Evolutionary conservation across 2,888 invertebrate genomes (phyloP).

Genomic region (Dryocosmus kuriphilus): DNA sequence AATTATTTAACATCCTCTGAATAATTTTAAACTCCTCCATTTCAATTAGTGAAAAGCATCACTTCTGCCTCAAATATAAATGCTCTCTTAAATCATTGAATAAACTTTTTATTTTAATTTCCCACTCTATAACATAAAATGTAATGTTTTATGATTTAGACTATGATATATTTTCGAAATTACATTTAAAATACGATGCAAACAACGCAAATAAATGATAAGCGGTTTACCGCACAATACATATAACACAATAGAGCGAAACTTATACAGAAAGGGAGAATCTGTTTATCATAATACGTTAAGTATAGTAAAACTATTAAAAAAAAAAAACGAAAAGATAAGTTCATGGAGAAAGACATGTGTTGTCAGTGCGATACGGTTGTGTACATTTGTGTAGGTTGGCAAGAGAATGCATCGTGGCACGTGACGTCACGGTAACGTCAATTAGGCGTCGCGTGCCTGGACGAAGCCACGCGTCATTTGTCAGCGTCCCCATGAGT

Average conservation of each 20-base stretch:
- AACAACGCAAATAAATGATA: background rate
- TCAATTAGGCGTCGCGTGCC: conserved; percentile 77
- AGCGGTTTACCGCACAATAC: background rate
- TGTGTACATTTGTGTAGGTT: conserved; percentile 51
- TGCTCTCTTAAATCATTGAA: too few species aligned
- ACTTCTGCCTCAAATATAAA: too few species aligned
- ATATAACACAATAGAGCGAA: background rate
- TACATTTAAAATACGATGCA: background rate
- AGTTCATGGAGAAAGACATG: background rate
- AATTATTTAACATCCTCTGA: too few species aligned
- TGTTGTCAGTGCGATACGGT: conserved; percentile 29
- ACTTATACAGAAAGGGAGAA: background rate
- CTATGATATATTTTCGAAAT: too few species aligned
- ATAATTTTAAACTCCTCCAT: too few species aligned
- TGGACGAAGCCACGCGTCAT: conserved; percentile 74
- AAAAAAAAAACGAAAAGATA: background rate
- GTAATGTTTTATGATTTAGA: too few species aligned
- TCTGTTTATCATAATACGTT: background rate
- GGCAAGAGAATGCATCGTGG: conserved; percentile 56
- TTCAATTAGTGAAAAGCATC: too few species aligned
- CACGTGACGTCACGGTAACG: conserved; percentile 77
- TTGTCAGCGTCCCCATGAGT: conserved; percentile 70
- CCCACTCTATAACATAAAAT: too few species aligned
- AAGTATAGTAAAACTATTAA: background rate
- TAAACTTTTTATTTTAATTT: too few species aligned